phyloP scores from a whole-genome alignment of 1,140 invertebrate species.

The Dreissena rostriformis region DNA sequence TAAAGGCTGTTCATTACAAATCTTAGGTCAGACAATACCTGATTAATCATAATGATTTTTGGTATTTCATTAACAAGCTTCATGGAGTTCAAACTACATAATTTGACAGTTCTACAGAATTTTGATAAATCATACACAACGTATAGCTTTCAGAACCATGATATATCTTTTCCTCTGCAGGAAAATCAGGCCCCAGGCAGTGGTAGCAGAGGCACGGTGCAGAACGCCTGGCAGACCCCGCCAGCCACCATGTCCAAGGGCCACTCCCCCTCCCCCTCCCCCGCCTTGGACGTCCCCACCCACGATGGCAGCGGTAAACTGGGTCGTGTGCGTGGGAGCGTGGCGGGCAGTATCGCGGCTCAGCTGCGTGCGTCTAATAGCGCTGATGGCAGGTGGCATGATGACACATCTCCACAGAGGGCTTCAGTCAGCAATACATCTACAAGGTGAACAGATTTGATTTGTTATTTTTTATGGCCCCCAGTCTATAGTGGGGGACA shows the following conservation, averaged over 20 bases:
- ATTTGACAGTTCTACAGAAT: too few relatives aligned
- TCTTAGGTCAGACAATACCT: too few relatives aligned
- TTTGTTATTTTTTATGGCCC: too few relatives aligned
- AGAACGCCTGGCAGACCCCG: conserved; percentile 52
- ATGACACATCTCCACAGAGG: not conserved
- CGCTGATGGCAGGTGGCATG: conserved; percentile 50
- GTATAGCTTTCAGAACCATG: too few relatives aligned
- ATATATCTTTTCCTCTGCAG: conserved; percentile 7
- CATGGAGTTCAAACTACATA: too few relatives aligned
- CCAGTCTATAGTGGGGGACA: too few relatives aligned
- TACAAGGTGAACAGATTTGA: too few relatives aligned
- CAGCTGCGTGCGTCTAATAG: conserved; percentile 33
- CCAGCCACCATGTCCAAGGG: conserved; percentile 27
- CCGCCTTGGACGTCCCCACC: not conserved
- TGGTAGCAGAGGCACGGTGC: conserved; percentile 26
- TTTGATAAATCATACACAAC: too few relatives aligned
- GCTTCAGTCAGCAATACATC: too few relatives aligned
- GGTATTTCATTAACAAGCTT: too few relatives aligned
- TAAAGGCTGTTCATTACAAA: too few relatives aligned
- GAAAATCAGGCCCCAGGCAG: conserved; percentile 59
- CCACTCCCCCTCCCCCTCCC: conserved; percentile 35
- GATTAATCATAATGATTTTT: too few relatives aligned
- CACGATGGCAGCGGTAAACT: not conserved
- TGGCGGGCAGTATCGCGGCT: conserved; percentile 43
- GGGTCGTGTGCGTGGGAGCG: conserved; percentile 35